Base-by-base conservation (phyloP, 1,140 invertebrate species). In the Saccostrea cuccullata region DNA sequence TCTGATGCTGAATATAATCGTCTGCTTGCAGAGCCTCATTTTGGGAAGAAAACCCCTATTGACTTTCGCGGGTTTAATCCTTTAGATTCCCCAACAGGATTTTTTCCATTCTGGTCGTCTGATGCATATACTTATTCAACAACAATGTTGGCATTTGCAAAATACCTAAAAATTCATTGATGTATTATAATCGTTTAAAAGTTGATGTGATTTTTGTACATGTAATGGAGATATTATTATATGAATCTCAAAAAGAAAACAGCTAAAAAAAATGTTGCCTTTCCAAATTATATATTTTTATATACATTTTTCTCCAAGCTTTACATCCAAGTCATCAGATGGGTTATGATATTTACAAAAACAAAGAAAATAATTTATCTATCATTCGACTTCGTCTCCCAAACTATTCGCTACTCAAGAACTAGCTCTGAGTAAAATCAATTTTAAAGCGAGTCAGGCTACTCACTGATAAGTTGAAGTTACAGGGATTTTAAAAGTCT, bases 41-140 rank as follows among this genome's bases (percentile, higher is more conserved):
- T 88, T 87, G 87, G 82, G 26, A 30, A 58, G 83, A n/a, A 84
- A 85, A 91, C 91, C 17, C 92, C 92, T 17, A 91, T 86, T 23
- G 84, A 88, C 36, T 92, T 93, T 85, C 55, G 88, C 23, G 90
- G 89, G 36, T 91, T 88, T 87, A 93, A 93, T 84, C 77, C 88
- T 12, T 77, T 83, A 0, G 84, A 87, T 17, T 58, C 55, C 17
- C 84, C 84, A 9, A 58, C 55, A 6, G 82, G 82, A 13, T 88
- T 90, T 82, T 93, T 94, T 77, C 92, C 92, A 2, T 92, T 92
- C 87, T 94, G 93, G 93, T 91, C 89, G 6, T 92, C 92, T 5
- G 55, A 89, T 11, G 87, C 92, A 5, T 93, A 92, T 87, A 94
- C 92, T 5, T 91, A 92, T 77, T 89, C 91, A 30, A 90, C 90